phyloP scores from a whole-genome alignment of 2,797 vertebrate genomes.

The Uromys caudimaculatus region DNA sequence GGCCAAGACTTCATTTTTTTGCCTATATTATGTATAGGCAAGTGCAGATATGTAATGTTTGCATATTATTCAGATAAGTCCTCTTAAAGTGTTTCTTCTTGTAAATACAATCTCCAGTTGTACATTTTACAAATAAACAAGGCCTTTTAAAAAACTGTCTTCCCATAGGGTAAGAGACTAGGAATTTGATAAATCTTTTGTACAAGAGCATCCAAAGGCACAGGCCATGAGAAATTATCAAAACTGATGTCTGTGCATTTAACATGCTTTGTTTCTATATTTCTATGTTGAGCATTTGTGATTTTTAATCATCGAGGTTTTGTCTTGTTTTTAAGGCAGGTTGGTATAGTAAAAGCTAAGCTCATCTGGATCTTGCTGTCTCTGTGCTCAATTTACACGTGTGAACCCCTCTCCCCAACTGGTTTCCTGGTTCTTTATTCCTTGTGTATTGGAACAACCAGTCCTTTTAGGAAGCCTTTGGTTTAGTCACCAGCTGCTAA shows the following conservation, averaged over 20 bases:
- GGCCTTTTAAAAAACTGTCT: not conserved
- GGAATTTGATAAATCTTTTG: not conserved
- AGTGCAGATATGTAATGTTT: not conserved
- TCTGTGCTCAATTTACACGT: not conserved
- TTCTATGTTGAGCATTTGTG: not conserved
- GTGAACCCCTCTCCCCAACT: not conserved
- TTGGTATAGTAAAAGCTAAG: not conserved
- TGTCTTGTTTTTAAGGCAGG: not conserved
- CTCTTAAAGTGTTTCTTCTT: slow-evolving; percentile 5
- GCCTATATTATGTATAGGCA: not conserved
- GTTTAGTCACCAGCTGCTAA: not conserved
- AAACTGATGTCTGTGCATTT: not conserved
- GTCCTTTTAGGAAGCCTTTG: not conserved
- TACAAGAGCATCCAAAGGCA: not conserved
- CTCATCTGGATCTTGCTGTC: not conserved
- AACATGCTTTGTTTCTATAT: not conserved
- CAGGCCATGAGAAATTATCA: not conserved
- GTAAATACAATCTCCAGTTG: not conserved
- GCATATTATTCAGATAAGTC: not conserved
- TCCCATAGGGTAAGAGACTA: not conserved
- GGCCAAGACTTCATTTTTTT: not conserved
- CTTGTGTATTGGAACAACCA: not conserved
- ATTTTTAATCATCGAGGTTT: slow-evolving; percentile 17
- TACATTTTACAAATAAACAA: slow-evolving; percentile 12
- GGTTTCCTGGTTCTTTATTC: slow-evolving; percentile 18